Percentiles rank a stretch among this genome's conserved stretches.
Evolutionary conservation across 2,113 vertebrate genomes (phyloP).

Genomic region (Planiliza haematocheilus): DNA sequence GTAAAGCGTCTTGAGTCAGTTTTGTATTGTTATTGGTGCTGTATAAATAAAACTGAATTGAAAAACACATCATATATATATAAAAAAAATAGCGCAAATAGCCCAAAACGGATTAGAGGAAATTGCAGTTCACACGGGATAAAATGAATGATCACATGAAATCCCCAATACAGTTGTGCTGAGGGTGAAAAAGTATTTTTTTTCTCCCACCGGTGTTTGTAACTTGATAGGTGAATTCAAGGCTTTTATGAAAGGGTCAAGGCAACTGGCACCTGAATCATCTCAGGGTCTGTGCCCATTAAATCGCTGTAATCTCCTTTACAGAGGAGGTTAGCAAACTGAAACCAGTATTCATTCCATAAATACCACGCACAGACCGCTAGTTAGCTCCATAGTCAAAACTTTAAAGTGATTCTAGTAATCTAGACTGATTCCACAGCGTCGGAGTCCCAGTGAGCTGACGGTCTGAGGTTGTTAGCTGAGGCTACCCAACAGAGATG

Average conservation of each 20-base stretch:
- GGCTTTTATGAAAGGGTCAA: not conserved
- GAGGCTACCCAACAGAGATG: constrained; percentile 42
- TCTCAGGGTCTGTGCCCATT: not conserved
- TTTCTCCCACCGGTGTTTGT: no score
- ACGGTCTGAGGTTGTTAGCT: constrained; percentile 47
- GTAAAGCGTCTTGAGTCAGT: no score
- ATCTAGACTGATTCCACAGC: constrained; percentile 16
- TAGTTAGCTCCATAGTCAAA: constrained; percentile 15
- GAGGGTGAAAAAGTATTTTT: no score
- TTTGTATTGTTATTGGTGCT: no score
- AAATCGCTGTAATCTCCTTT: not conserved
- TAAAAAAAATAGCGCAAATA: no score
- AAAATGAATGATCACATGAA: no score
- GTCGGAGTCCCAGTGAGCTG: constrained; percentile 11
- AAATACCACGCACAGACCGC: constrained; percentile 15
- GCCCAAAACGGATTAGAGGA: no score
- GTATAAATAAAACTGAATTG: no score
- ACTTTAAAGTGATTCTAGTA: constrained; percentile 18
- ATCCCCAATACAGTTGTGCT: no score
- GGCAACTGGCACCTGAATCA: not conserved
- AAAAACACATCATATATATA: no score
- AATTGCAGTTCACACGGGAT: no score
- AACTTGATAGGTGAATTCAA: no score
- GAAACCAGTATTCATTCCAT: not conserved
- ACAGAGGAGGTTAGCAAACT: not conserved